phyloP scores from a whole-genome alignment of 23 tunicate species.

The Ciona savignyi region DNA sequence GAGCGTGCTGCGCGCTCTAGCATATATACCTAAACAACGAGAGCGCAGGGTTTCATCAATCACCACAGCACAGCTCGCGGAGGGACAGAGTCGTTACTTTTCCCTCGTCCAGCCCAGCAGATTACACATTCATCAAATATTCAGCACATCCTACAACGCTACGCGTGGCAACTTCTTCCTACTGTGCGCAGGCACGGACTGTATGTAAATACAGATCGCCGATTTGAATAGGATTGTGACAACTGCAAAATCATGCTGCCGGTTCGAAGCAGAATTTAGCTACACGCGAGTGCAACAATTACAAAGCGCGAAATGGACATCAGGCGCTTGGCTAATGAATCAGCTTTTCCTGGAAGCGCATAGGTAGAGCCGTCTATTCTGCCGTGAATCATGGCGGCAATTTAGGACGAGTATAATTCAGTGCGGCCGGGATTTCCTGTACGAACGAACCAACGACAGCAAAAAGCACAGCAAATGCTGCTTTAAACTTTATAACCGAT shows the following conservation, averaged over 20 bases:
- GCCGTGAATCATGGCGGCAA: constrained; percentile 16
- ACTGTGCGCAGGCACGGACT: no score
- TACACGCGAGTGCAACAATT: no score
- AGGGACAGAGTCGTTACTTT: neutral
- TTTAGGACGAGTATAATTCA: neutral
- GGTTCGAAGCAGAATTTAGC: neutral
- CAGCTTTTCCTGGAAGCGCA: constrained; percentile 29
- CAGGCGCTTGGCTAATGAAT: constrained; percentile 13
- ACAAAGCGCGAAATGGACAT: no score
- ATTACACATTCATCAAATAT: neutral
- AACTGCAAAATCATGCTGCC: constrained; percentile 6
- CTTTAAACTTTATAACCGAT: no score
- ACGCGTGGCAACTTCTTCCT: no score
- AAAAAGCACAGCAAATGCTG: neutral
- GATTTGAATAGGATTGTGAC: neutral
- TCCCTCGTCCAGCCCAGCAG: neutral
- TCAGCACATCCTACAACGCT: neutral
- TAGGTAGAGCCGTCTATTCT: constrained; percentile 17
- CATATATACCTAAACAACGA: neutral
- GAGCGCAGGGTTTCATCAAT: neutral
- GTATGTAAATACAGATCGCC: no score
- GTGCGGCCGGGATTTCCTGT: neutral
- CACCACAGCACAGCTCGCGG: neutral
- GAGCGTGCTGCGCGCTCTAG: neutral
- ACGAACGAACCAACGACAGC: no score